phyloP scores from a whole-genome alignment of 2,797 vertebrate species.

The Enteromius anoplus region DNA sequence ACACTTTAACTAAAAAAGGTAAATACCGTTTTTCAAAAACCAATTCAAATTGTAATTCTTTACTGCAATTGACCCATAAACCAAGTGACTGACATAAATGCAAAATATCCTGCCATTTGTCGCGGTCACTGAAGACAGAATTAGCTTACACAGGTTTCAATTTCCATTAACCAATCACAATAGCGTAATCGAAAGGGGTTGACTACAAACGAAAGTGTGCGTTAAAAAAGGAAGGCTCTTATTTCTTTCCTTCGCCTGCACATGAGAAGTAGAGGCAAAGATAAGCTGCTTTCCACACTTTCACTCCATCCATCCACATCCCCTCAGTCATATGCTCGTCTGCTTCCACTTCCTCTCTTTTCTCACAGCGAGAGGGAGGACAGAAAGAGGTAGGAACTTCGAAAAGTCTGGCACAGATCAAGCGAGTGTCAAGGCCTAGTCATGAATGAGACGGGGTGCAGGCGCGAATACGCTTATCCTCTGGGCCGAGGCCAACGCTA shows the following conservation, averaged over 20 bases:
- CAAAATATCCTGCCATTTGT: background rate
- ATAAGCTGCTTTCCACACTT: slow-evolving; percentile 13
- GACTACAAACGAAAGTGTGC: background rate
- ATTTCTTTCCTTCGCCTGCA: background rate
- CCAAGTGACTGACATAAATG: background rate
- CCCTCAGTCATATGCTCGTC: slow-evolving; percentile 76
- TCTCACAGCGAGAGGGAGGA: slow-evolving; percentile 11
- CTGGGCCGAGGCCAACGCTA: slow-evolving; percentile 37
- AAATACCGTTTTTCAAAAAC: background rate
- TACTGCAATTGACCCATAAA: background rate
- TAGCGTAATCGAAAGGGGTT: background rate
- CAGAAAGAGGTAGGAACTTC: background rate
- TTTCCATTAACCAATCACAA: background rate
- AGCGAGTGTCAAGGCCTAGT: slow-evolving; percentile 8
- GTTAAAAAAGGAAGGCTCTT: background rate
- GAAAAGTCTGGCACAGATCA: background rate
- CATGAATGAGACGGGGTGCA: slow-evolving; percentile 35
- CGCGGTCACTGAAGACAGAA: background rate
- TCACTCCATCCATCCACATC: slow-evolving; percentile 70
- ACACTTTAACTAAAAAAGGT: background rate
- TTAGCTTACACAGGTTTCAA: background rate
- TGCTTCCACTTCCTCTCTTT: slow-evolving; percentile 81
- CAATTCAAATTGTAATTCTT: background rate
- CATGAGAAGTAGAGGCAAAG: background rate
- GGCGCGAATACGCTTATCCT: slow-evolving; percentile 61